A percentile compares a stretch with the other conserved stretches of the same genome.
phyloP scores from a whole-genome alignment of 2,797 vertebrate genomes.

The Taenioides sp. region DNA sequence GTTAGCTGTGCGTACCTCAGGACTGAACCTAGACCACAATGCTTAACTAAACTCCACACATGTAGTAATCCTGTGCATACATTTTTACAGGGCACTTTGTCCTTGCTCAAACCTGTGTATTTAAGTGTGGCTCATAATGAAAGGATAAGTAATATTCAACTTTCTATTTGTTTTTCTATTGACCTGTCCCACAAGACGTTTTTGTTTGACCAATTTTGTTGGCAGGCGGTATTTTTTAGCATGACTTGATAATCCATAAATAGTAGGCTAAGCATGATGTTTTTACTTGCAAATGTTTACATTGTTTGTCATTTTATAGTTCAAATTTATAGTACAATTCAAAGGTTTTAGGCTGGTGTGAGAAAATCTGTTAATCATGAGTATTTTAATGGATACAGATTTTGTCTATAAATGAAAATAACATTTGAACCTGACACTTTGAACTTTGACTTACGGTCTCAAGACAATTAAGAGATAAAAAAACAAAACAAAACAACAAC shows the following conservation, averaged over 20 bases:
- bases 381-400: not conserved
- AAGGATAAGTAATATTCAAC: constrained; percentile 61
- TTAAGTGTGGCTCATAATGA: constrained; percentile 52
- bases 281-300: constrained; percentile 32
- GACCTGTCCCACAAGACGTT: constrained; percentile 61
- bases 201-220: constrained; percentile 57
- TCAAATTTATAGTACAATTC: constrained; percentile 41
- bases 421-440: not conserved
- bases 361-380: too few relatives aligned
- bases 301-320: constrained; percentile 41
- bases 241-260: constrained; percentile 46
- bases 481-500: too few relatives aligned
- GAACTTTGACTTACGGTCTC: not conserved
- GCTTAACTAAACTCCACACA: constrained; percentile 64
- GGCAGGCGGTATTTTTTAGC: constrained; percentile 39
- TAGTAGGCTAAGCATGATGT: constrained; percentile 10
- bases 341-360: too few relatives aligned
- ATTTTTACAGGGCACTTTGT: constrained; percentile 54
- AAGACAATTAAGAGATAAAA: not conserved
- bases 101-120: constrained; percentile 79
- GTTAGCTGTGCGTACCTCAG: constrained; percentile 83
- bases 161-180: constrained; percentile 53
- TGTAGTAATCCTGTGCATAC: constrained; percentile 23
- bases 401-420: not conserved
- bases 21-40: constrained; percentile 76